These are phyloP conservation scores for Nemapogon koenigi DNA, from an alignment of 2,888 invertebrate genomes.

Conservation along the genomic window DNA sequence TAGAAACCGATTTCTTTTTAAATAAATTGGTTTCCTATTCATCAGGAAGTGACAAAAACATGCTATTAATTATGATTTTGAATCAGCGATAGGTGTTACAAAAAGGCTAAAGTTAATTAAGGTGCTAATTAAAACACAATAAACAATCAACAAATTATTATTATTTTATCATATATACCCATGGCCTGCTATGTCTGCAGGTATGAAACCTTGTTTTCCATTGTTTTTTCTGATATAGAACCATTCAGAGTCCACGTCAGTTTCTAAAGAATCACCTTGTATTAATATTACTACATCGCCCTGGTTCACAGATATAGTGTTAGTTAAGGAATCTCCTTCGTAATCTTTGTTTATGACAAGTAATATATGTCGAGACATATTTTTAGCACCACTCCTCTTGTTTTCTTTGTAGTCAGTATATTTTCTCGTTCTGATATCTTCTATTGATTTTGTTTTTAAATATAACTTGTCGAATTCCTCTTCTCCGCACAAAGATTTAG, in stretches of 20 bases:
- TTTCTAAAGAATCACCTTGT: slow-evolving; percentile 36
- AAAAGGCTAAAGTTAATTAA: too few species aligned
- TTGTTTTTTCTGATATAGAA: slow-evolving; percentile 76
- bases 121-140: too few species aligned
- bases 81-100: too few species aligned
- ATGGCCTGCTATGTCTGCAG: slow-evolving; percentile 78
- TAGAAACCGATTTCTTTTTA: too few species aligned
- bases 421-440: slow-evolving; percentile 16
- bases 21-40: too few species aligned
- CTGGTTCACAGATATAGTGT: slow-evolving; percentile 69
- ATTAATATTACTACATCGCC: slow-evolving; percentile 80
- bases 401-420: slow-evolving; percentile 26
- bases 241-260: slow-evolving; percentile 73
- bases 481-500: slow-evolving; percentile 67
- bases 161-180: slow-evolving; percentile 67
- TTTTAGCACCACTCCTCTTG: slow-evolving; percentile 17
- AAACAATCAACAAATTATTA: slow-evolving; percentile 4
- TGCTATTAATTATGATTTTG: too few species aligned
- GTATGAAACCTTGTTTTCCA: slow-evolving; percentile 78
- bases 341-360: slow-evolving; percentile 75
- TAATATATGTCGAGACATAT: slow-evolving; percentile 65
- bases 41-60: too few species aligned
- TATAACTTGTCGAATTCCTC: slow-evolving; percentile 76
- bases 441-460: slow-evolving; percentile 53
- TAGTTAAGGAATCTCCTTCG: slow-evolving; percentile 59